phyloP scores from a whole-genome alignment of 2,888 invertebrate species.

The Drosophila robusta region DNA sequence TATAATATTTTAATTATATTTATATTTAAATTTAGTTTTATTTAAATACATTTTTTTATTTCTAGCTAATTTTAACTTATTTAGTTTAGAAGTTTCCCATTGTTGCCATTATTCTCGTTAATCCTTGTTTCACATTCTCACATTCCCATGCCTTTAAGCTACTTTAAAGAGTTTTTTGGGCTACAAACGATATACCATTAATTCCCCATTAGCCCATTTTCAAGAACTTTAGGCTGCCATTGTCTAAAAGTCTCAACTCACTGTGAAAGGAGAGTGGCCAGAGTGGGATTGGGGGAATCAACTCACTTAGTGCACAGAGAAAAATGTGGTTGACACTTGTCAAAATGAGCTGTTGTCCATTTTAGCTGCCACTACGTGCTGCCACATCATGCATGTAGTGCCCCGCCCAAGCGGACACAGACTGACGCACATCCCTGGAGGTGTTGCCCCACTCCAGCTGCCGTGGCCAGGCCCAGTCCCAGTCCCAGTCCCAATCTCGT shows the following conservation, averaged over 20 bases:
- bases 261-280: neutral
- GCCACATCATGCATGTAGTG: slow-evolving; percentile 27
- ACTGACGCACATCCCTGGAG: slow-evolving; percentile 12
- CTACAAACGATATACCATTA: neutral
- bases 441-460: too few species aligned
- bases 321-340: slow-evolving; percentile 42
- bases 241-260: neutral
- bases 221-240: neutral
- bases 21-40: too few species aligned
- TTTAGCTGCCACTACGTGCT: slow-evolving; percentile 32
- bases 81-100: too few species aligned
- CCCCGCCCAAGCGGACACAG: neutral
- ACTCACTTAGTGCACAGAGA: slow-evolving; percentile 24
- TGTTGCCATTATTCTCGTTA: too few species aligned
- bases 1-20: too few species aligned
- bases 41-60: too few species aligned
- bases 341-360: slow-evolving; percentile 42
- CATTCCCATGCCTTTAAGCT: too few species aligned
- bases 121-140: too few species aligned
- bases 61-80: too few species aligned
- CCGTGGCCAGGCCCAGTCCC: too few species aligned
- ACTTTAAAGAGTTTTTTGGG: neutral
- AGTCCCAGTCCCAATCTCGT: neutral
- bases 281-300: neutral
- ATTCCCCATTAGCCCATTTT: neutral